Conservation (phyloP, 2,797 vertebrate genomes). For the Alcedo quadribrachys region DNA sequence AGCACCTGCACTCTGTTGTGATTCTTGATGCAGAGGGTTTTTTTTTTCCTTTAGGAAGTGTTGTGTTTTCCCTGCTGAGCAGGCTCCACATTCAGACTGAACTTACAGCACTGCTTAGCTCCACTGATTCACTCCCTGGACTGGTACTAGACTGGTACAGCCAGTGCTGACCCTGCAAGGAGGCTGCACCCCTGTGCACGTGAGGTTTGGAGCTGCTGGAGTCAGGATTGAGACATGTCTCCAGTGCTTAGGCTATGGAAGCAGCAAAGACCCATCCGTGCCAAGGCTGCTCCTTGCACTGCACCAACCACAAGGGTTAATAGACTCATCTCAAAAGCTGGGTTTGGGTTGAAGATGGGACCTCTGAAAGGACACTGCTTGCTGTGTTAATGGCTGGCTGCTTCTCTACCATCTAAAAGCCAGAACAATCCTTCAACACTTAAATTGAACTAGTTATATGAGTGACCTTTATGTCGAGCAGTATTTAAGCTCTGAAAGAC, state of each 20-base stretch:
- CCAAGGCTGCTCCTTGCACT: neutral
- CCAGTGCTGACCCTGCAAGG: neutral
- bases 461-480: neutral
- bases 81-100: neutral
- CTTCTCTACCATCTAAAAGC: neutral
- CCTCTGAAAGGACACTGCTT: neutral
- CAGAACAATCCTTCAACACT: neutral
- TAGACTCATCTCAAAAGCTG: neutral
- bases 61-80: neutral
- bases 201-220: neutral
- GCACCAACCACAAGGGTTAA: neutral
- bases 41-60: neutral
- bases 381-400: neutral
- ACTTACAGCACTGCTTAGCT: neutral
- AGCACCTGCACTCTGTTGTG: neutral
- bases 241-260: neutral
- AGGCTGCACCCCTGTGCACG: neutral
- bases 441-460: neutral
- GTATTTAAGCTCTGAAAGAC: neutral
- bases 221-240: neutral
- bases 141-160: too few relatives aligned
- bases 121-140: neutral
- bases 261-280: neutral
- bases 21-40: neutral
- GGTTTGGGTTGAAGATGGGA: neutral